These are phyloP conservation scores for Protobothrops mucrosquamatus DNA, from an alignment of 2,113 vertebrate species.

Conservation along the genomic window DNA sequence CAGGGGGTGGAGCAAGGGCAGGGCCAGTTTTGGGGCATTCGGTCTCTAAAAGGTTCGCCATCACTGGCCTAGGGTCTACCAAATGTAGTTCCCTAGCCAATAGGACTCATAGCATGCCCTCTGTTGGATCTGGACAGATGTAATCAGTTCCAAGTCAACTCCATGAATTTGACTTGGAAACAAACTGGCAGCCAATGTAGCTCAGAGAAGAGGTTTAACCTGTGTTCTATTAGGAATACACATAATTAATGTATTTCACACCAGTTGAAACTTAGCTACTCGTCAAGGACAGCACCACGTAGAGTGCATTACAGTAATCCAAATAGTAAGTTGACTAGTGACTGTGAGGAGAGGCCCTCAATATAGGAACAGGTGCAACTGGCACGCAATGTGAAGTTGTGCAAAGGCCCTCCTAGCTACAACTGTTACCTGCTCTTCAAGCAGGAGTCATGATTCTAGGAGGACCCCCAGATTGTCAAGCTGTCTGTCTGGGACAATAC, in stretches of 20 bases:
- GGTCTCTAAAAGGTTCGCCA: no score
- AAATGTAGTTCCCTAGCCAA: neutral
- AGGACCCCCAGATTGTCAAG: neutral
- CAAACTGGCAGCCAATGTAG: neutral
- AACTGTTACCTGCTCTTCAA: neutral
- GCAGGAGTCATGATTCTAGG: neutral
- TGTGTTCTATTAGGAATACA: neutral
- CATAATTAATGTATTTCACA: neutral
- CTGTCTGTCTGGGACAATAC: neutral
- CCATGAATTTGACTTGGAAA: neutral
- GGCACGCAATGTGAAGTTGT: neutral
- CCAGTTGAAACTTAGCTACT: neutral
- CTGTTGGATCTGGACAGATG: neutral
- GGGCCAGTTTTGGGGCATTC: no score
- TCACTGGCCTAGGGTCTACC: neutral
- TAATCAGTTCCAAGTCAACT: neutral
- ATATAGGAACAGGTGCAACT: neutral
- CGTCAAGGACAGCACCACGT: neutral
- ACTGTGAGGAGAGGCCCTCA: neutral
- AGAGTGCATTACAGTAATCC: neutral
- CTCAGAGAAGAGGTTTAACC: neutral
- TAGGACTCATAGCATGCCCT: neutral
- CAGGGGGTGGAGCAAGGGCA: no score
- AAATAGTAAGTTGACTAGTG: neutral
- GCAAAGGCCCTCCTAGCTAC: neutral